A percentile compares a stretch with the other conserved stretches of the same genome.
Conservation (phyloP, 2,113 vertebrate genomes). For the human region GRCh38 chr11:44349001-44349500, state of each 20-base stretch:
- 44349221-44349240: neutral
- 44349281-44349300: neutral
- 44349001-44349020: neutral
- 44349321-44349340: neutral
- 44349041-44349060: neutral
- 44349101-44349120: neutral
- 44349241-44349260: fast-evolving
- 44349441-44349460: neutral
- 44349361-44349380: neutral
- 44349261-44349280: fast-evolving
- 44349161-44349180: neutral
- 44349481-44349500: fast-evolving
- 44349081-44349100: neutral
- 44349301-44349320: fast-evolving
- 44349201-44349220: too few relatives aligned
- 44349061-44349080: neutral
- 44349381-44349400: neutral
- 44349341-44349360: neutral
- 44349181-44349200: neutral
- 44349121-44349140: neutral
- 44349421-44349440: neutral
- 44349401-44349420: neutral
- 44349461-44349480: neutral
- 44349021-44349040: neutral
- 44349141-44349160: neutral